Percentiles rank a stretch among this genome's conserved stretches.
These are phyloP conservation scores for Timema podura DNA, from an alignment of 2,888 invertebrate genomes.

Conservation along the genomic window DNA sequence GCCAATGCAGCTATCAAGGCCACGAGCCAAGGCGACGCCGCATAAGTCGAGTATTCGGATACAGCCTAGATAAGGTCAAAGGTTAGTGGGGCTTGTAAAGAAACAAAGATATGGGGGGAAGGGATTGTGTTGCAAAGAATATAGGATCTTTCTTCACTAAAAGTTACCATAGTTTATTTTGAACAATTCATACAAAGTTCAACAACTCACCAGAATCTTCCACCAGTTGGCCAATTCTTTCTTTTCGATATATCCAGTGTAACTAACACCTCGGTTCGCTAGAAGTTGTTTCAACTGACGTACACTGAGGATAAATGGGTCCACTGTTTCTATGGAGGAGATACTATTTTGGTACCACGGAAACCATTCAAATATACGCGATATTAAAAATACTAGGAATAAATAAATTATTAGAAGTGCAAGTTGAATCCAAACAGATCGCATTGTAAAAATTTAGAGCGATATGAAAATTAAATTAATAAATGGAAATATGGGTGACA, in stretches of 20 bases:
- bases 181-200: not conserved
- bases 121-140: too few species aligned
- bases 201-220: constrained; percentile 35
- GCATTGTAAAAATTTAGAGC: constrained; percentile 30
- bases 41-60: too few species aligned
- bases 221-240: constrained; percentile 38
- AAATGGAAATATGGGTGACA: too few species aligned
- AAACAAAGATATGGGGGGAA: too few species aligned
- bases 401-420: constrained; percentile 35
- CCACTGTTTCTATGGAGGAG: constrained; percentile 35
- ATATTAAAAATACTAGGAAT: constrained; percentile 36
- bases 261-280: constrained; percentile 38
- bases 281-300: constrained; percentile 37
- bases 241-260: constrained; percentile 39
- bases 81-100: too few species aligned
- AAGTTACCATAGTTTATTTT: not conserved
- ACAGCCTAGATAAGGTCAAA: too few species aligned
- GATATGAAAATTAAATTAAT: too few species aligned
- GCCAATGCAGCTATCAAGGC: too few species aligned
- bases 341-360: constrained; percentile 38
- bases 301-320: constrained; percentile 37
- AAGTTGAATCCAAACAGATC: constrained; percentile 35
- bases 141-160: too few species aligned
- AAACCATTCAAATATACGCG: constrained; percentile 36
- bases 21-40: too few species aligned